Evolutionary conservation across 2,113 vertebrate genomes (phyloP).

Genomic region (Gobio gobio): DNA sequence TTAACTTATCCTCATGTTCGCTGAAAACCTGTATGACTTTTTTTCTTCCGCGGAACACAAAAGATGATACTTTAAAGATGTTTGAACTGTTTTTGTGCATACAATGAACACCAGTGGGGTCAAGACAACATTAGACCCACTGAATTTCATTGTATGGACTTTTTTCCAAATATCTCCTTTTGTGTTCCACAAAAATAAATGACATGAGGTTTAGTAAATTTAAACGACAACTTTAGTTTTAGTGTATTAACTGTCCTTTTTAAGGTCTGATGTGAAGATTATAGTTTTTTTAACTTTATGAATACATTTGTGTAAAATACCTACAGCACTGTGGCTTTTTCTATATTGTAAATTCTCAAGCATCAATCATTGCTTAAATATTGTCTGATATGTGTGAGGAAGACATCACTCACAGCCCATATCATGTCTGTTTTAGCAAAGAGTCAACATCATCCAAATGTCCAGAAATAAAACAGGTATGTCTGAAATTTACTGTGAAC

Average conservation of each 20-base stretch:
- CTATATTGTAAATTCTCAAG: neutral
- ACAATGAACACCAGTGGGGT: neutral
- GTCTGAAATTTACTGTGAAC: neutral
- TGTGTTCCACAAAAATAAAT: neutral
- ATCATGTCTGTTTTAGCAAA: neutral
- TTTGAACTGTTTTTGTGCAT: neutral
- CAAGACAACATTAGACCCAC: neutral
- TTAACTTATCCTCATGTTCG: neutral
- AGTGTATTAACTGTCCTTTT: neutral
- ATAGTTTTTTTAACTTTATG: neutral
- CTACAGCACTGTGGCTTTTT: neutral
- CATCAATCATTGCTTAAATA: neutral
- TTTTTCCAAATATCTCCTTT: neutral
- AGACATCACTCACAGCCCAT: neutral
- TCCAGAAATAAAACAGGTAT: slow-evolving; percentile 18
- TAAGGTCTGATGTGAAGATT: no score
- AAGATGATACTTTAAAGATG: neutral
- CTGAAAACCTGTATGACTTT: neutral
- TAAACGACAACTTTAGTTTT: no score
- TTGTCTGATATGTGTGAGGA: neutral
- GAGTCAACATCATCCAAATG: slow-evolving; percentile 2
- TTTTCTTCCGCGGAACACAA: neutral
- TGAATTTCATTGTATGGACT: neutral
- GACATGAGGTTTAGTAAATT: neutral
- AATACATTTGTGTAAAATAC: neutral